Conservation (phyloP, 1,140 invertebrate genomes). For the Odontomachus brunneus region DNA sequence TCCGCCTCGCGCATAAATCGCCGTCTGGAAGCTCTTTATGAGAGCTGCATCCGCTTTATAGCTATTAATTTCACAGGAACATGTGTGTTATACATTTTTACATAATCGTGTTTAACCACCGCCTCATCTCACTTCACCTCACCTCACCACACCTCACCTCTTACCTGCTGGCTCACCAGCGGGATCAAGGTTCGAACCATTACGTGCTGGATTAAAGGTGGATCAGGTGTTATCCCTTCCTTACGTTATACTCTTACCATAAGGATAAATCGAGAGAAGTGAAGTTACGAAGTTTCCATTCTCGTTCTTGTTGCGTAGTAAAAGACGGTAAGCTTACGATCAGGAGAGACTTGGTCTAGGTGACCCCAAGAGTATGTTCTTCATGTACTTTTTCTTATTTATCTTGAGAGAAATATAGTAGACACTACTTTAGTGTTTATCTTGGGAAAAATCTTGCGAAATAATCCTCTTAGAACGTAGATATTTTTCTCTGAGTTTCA, state of each 20-base stretch:
- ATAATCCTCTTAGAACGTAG: too few relatives aligned
- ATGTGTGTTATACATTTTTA: constrained; percentile 32
- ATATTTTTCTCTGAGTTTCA: too few relatives aligned
- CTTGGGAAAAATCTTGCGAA: too few relatives aligned
- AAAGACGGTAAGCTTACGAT: not conserved
- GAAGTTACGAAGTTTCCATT: not conserved
- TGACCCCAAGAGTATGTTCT: too few relatives aligned
- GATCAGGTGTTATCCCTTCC: not conserved
- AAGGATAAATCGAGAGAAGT: not conserved
- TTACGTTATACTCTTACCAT: not conserved
- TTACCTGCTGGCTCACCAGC: not conserved
- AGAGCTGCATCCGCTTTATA: not conserved
- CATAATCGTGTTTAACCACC: not conserved
- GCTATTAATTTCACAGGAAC: constrained; percentile 43
- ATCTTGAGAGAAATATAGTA: too few relatives aligned
- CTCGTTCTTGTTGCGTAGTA: not conserved
- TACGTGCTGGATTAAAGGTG: constrained; percentile 9
- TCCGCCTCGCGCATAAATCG: constrained; percentile 18
- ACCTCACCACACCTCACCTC: too few relatives aligned
- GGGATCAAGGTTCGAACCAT: not conserved
- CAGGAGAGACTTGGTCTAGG: too few relatives aligned
- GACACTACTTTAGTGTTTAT: too few relatives aligned
- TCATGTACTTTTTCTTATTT: too few relatives aligned
- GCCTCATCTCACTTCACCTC: too few relatives aligned
- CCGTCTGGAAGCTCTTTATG: constrained; percentile 22